These are phyloP conservation scores for Recurvirostra avosetta DNA, from an alignment of 2,113 vertebrate species.

Conservation along the genomic window DNA sequence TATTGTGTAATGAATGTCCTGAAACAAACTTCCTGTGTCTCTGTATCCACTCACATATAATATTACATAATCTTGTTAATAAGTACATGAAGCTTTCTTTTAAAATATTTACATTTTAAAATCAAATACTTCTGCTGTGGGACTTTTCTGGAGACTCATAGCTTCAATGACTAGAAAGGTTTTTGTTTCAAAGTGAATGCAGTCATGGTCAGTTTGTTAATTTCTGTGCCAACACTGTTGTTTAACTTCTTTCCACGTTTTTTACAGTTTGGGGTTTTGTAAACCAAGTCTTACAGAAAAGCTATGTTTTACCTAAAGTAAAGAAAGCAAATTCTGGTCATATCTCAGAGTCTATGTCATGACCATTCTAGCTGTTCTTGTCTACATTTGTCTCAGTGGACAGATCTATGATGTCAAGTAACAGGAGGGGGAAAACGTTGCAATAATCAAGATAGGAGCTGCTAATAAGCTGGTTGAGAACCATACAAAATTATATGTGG, in stretches of 20 bases:
- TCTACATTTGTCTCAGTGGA: neutral
- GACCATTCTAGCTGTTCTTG: neutral
- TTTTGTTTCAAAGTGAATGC: neutral
- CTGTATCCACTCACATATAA: neutral
- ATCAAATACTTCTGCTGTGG: neutral
- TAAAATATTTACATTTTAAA: conserved; percentile 2
- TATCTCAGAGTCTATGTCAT: neutral
- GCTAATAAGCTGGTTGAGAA: neutral
- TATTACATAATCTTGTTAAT: neutral
- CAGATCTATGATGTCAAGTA: neutral
- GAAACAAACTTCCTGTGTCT: neutral
- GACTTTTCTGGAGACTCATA: neutral
- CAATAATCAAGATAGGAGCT: neutral
- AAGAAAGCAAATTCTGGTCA: neutral
- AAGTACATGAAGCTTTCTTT: neutral
- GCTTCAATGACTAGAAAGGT: neutral
- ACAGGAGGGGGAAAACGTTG: neutral
- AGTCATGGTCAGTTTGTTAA: neutral
- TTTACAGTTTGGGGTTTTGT: neutral
- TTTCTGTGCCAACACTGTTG: neutral
- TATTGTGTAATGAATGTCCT: neutral
- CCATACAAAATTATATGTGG: neutral
- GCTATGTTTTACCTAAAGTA: neutral
- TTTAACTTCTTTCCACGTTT: neutral
- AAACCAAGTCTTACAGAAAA: neutral